Evolutionary conservation across 2,797 vertebrate genomes (phyloP), one percentile per base, ranked within the genome.

Genomic region (Cryptoblepharus egeriae): DNA sequence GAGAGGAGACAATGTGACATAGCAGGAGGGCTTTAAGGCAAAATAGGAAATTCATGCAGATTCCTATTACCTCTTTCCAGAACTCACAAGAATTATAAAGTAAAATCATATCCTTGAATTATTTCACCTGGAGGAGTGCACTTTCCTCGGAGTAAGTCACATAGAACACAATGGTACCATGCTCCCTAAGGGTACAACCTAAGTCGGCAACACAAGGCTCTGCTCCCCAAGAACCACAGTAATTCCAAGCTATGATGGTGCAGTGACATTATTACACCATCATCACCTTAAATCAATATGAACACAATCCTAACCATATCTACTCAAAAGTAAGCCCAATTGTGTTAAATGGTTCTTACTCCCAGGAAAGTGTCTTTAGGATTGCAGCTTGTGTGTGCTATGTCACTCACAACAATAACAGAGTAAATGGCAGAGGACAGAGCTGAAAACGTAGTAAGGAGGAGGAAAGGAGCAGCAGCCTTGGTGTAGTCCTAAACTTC

Each of bases 11-110:
- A 28, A 26, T 32, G 10, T 11, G 39, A 77, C 8, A 42, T n/a
- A 73, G n/a, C 10, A 26, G 32, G 30, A 15, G 1, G 75, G 72
- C 80, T 52, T 45, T 74, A 35, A 82, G 83, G 77, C 70, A 58
- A 77, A 58, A 52, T 32, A 81, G 85, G 55, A 80, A 49, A 12
- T 61, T 49, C 64, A 42, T 61, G n/a, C 0, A 1, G 55, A 64
- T 6, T 75, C 68, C 20, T n/a, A 58, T 65, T 77, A 85, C 69
- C 85, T 77, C 30, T 20, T 52, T 80, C 67, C 37, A 49, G 60
- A 26, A 10, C 26, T 65, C 71, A 58, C 71, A 32, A 28, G n/a
- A 84, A 67, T 84, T 84, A 35, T 58, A 24, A 30, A 26, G 72
- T 18, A 26, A n/a, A n/a, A 35, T 58, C 22, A 22, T 26, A 35